A percentile compares a stretch with the other conserved stretches of the same genome.
Evolutionary conservation across 2,797 vertebrate genomes (phyloP).

Genomic region (Pantherophis vulpinus): DNA sequence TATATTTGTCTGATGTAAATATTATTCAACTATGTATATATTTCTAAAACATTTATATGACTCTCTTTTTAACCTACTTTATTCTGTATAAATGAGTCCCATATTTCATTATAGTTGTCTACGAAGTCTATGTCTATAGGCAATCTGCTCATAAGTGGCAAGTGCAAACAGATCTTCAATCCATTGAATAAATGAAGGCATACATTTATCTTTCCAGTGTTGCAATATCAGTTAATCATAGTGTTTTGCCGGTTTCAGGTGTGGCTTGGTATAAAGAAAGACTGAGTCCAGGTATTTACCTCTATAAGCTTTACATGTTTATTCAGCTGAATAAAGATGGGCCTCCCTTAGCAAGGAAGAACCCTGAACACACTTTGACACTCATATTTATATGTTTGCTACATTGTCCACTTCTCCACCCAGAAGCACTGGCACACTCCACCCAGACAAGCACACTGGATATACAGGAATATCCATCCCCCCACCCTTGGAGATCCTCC

Average conservation of each 20-base stretch:
- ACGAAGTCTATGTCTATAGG: not conserved
- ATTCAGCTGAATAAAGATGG: too few relatives aligned
- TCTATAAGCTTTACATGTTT: not conserved
- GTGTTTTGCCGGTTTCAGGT: not conserved
- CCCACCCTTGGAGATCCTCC: too few relatives aligned
- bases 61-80: not conserved
- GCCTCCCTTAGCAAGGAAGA: too few relatives aligned
- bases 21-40: not conserved
- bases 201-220: not conserved
- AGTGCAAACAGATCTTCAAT: not conserved
- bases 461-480: too few relatives aligned
- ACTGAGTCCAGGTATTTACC: not conserved
- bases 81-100: not conserved
- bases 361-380: too few relatives aligned
- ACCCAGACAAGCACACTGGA: too few relatives aligned
- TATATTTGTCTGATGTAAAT: not conserved
- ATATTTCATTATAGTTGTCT: not conserved
- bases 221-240: not conserved
- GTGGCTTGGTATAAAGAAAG: not conserved
- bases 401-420: too few relatives aligned
- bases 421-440: too few relatives aligned
- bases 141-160: not conserved
- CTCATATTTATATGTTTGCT: too few relatives aligned
- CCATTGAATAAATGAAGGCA: not conserved
- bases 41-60: not conserved